A percentile compares a stretch with the other conserved stretches of the same genome.
phyloP scores from a whole-genome alignment of 2,113 vertebrate species.

The Numenius arquata region DNA sequence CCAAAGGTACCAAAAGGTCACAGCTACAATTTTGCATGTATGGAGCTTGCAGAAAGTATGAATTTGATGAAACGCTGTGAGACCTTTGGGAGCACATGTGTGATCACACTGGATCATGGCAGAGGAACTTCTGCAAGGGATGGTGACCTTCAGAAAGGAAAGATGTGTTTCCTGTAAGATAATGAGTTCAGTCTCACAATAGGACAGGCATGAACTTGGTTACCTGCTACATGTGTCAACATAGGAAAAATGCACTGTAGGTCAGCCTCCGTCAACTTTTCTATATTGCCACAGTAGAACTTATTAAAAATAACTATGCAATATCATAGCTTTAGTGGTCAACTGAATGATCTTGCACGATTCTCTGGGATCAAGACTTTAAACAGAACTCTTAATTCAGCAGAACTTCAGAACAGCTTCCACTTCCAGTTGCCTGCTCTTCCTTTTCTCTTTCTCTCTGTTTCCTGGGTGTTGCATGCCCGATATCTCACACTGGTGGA shows the following conservation, averaged over 20 bases:
- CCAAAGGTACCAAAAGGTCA: background rate
- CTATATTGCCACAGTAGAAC: background rate
- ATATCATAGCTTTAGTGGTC: background rate
- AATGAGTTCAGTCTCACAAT: background rate
- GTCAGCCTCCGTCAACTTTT: background rate
- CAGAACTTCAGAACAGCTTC: background rate
- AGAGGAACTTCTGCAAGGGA: background rate
- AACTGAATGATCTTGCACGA: background rate
- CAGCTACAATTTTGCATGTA: background rate
- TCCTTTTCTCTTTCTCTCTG: background rate
- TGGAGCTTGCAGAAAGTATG: background rate
- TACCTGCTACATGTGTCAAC: fast-evolving
- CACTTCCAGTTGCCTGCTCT: background rate
- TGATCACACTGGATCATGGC: background rate
- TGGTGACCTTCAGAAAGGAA: background rate
- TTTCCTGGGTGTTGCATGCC: background rate
- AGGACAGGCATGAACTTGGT: background rate
- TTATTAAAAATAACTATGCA: background rate
- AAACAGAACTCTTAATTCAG: background rate
- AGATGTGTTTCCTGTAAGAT: background rate
- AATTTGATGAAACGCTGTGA: background rate
- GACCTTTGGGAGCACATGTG: background rate
- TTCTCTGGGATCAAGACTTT: background rate
- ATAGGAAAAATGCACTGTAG: background rate
- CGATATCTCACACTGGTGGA: fast-evolving